phyloP scores from a whole-genome alignment of 2,888 invertebrate species.

The Nephrotoma appendiculata region DNA sequence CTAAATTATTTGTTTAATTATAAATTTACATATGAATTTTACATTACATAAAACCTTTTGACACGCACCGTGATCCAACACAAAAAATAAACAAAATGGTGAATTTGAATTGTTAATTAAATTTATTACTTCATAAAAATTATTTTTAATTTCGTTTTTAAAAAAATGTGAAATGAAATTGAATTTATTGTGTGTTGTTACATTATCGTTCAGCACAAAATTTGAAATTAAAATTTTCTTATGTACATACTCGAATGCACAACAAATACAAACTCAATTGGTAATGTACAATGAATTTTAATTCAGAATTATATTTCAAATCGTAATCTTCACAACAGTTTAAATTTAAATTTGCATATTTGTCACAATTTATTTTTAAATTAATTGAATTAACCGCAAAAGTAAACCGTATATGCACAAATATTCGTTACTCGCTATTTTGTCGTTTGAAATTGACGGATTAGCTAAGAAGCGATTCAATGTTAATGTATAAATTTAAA shows the following conservation, averaged over 20 bases:
- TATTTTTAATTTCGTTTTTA: not conserved
- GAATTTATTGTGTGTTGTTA: not conserved
- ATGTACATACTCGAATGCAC: too few relatives aligned
- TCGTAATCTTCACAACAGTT: not conserved
- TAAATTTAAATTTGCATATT: not conserved
- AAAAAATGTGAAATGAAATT: not conserved
- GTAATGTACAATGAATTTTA: not conserved
- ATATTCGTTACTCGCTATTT: not conserved
- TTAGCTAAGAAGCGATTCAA: not conserved
- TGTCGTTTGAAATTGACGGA: not conserved
- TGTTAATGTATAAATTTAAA: not conserved
- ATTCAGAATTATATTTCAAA: not conserved
- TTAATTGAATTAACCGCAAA: not conserved
- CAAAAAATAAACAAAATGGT: not conserved
- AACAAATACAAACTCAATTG: not conserved
- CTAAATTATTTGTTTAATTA: not conserved
- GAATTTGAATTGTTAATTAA: not conserved
- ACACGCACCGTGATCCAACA: not conserved
- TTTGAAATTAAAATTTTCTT: too few relatives aligned
- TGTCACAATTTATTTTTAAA: not conserved
- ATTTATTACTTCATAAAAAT: not conserved
- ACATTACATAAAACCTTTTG: not conserved
- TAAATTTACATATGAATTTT: not conserved
- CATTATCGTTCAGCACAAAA: not conserved
- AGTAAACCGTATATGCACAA: not conserved